These are phyloP conservation scores for Trilocha varians DNA, from an alignment of 2,888 invertebrate genomes.

Conservation along the genomic window DNA sequence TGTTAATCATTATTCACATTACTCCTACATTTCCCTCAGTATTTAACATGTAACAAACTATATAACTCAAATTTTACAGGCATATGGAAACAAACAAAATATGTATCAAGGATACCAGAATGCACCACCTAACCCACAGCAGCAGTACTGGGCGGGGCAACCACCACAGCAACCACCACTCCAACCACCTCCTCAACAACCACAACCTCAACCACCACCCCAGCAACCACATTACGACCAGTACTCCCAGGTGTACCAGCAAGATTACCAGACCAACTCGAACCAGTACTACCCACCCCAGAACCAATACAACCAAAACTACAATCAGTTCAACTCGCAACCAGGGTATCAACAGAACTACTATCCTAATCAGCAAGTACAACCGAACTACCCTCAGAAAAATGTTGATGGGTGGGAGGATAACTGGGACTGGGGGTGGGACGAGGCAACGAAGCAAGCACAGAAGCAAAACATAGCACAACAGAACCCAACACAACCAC, in stretches of 20 bases:
- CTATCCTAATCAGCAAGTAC: slow-evolving; percentile 38
- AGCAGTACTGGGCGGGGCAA: slow-evolving; percentile 17
- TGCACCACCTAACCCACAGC: slow-evolving; percentile 15
- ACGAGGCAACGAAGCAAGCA: slow-evolving; percentile 57
- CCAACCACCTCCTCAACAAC: slow-evolving; percentile 18
- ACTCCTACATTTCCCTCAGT: too few relatives aligned
- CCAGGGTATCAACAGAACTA: slow-evolving; percentile 44
- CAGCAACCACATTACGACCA: slow-evolving; percentile 54
- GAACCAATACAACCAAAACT: slow-evolving; percentile 37
- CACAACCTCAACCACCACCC: slow-evolving; percentile 10
- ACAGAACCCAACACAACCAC: slow-evolving; percentile 19
- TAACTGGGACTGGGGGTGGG: slow-evolving; percentile 77
- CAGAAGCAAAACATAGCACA: slow-evolving; percentile 30
- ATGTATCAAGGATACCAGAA: slow-evolving; percentile 11
- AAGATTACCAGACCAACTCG: slow-evolving; percentile 40
- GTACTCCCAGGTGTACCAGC: slow-evolving; percentile 49
- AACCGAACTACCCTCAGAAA: slow-evolving; percentile 33
- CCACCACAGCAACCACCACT: slow-evolving; percentile 44
- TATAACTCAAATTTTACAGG: slow-evolving; percentile 7
- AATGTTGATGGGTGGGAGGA: slow-evolving; percentile 56
- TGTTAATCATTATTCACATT: too few relatives aligned
- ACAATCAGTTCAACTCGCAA: slow-evolving; percentile 32
- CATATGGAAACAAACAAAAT: slow-evolving; percentile 14
- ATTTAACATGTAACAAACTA: too few relatives aligned
- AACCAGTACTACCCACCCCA: slow-evolving; percentile 47